These are phyloP conservation scores for Salvelinus alpinus DNA, from an alignment of 2,113 vertebrate genomes.

Conservation along the genomic window DNA sequence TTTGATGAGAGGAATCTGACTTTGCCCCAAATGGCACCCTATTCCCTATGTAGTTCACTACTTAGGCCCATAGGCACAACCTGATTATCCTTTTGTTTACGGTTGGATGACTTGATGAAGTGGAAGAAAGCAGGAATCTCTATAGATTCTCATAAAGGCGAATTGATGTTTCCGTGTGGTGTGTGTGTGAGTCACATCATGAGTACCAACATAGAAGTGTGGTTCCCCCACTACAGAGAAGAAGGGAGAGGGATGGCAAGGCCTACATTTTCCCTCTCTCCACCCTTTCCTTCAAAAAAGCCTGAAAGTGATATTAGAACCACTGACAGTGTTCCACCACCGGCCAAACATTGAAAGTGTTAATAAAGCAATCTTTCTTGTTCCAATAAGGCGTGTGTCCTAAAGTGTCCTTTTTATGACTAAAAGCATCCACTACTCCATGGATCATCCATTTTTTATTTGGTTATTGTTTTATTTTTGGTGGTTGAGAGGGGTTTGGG, in stretches of 20 bases:
- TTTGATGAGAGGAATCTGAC: too few relatives aligned
- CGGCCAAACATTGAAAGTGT: constrained; percentile 38
- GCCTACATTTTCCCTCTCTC: constrained; percentile 17
- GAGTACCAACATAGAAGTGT: constrained; percentile 25
- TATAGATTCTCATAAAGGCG: constrained; percentile 26
- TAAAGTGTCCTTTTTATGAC: background rate
- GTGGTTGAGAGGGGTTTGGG: background rate
- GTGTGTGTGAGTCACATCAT: constrained; percentile 56
- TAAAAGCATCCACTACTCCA: background rate
- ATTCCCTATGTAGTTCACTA: background rate
- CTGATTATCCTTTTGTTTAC: too few relatives aligned
- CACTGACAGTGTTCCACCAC: constrained; percentile 45
- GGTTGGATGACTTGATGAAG: background rate
- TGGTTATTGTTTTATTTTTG: background rate
- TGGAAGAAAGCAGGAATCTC: constrained; percentile 13
- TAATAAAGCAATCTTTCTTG: constrained; percentile 5
- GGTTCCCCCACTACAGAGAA: constrained; percentile 49
- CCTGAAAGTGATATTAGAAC: constrained; percentile 24
- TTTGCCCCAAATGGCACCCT: too few relatives aligned
- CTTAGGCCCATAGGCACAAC: too few relatives aligned
- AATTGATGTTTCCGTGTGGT: background rate
- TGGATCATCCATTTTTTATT: background rate
- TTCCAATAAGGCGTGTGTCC: background rate
- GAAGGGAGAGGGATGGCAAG: constrained; percentile 17
- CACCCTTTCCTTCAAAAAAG: constrained; percentile 51